phyloP scores from a whole-genome alignment of 2,797 vertebrate species.

The Syndactyla subalaris region DNA sequence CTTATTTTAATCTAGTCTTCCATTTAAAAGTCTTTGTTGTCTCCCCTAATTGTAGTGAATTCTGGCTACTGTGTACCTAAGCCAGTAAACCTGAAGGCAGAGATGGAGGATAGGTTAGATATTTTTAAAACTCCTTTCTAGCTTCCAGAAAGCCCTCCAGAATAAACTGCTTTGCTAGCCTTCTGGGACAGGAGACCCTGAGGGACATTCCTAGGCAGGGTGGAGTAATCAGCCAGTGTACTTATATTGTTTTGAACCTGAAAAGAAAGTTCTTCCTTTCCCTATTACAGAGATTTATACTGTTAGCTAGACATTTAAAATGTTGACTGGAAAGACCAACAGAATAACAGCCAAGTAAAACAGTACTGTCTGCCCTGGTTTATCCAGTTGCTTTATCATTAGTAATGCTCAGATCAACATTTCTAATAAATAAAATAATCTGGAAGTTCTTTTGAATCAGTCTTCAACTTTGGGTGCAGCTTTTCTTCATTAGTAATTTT shows the following conservation, averaged over 20 bases:
- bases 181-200: not conserved
- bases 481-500: not conserved
- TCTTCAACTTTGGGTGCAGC: not conserved
- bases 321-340: not conserved
- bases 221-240: not conserved
- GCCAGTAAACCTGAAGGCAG: not conserved
- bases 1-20: not conserved
- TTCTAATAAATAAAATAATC: not conserved
- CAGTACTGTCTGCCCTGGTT: not conserved
- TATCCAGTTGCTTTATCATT: not conserved
- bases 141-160: not conserved
- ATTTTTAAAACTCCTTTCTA: constrained; percentile 8
- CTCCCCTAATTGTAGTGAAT: not conserved
- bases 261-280: not conserved
- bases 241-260: not conserved
- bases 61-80: not conserved
- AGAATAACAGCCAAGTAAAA: not conserved
- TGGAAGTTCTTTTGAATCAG: not conserved
- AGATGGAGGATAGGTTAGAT: not conserved
- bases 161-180: not conserved
- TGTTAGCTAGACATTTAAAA: not conserved
- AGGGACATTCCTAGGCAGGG: not conserved
- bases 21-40: not conserved
- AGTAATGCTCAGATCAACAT: not conserved
- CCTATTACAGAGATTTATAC: not conserved